phyloP scores from a whole-genome alignment of 1,140 invertebrate species.

The Pseudomyrmex cubaensis region DNA sequence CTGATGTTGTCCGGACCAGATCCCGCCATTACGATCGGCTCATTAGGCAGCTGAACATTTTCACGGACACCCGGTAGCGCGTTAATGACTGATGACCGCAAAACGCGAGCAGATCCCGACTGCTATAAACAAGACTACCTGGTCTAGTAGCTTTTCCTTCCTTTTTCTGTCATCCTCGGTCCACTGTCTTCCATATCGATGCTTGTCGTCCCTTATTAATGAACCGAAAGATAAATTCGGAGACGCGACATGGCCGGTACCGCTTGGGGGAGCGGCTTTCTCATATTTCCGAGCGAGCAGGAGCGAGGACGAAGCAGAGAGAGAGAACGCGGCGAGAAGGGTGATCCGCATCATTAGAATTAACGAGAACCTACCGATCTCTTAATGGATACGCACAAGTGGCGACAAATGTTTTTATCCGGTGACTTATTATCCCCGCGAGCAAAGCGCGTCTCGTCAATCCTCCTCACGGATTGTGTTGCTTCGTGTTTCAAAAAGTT shows the following conservation, averaged over 20 bases:
- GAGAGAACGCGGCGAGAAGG: conserved; percentile 36
- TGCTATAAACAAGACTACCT: conserved; percentile 64
- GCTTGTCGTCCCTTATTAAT: conserved; percentile 77
- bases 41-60: conserved; percentile 71
- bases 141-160: conserved; percentile 63
- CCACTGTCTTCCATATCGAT: conserved; percentile 71
- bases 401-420: conserved; percentile 56
- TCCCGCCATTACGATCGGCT: conserved; percentile 69
- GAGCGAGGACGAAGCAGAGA: background rate
- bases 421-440: conserved; percentile 54
- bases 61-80: conserved; percentile 74
- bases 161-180: conserved; percentile 56
- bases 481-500: background rate
- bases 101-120: conserved; percentile 50
- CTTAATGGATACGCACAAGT: conserved; percentile 59
- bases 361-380: conserved; percentile 55
- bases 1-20: conserved; percentile 24
- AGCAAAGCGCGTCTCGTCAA: conserved; percentile 19
- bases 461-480: background rate
- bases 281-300: conserved; percentile 63
- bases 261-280: conserved; percentile 67
- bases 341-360: conserved; percentile 55
- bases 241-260: conserved; percentile 69
- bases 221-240: conserved; percentile 73
- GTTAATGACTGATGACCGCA: conserved; percentile 75